Evolutionary conservation across 2,888 invertebrate genomes (phyloP).

Genomic region (Chymomyza procnemis): DNA sequence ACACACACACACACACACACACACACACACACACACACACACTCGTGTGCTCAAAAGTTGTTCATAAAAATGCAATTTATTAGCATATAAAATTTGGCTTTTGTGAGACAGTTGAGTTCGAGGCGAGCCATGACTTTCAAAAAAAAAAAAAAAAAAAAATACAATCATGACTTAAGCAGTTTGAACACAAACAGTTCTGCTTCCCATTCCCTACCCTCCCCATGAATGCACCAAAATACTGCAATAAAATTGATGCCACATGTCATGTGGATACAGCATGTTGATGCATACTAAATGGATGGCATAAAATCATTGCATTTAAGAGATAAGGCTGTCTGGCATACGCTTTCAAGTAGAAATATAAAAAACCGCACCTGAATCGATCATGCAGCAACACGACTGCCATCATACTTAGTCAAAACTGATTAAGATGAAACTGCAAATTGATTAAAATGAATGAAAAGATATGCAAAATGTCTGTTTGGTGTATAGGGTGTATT

Average conservation of each 20-base stretch:
- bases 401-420: background rate
- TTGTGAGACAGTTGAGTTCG: background rate
- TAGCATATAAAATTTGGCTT: conserved; percentile 62
- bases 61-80: conserved; percentile 73
- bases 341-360: background rate
- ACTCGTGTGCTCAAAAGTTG: conserved; percentile 29
- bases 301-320: background rate
- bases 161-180: background rate
- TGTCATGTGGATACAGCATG: background rate
- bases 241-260: background rate
- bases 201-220: background rate
- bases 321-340: too few relatives aligned
- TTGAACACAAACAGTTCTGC: background rate
- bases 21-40: conserved; percentile 2
- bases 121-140: conserved; percentile 34
- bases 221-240: background rate
- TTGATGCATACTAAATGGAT: background rate
- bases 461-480: background rate
- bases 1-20: too few relatives aligned
- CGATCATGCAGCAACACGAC: background rate
- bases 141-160: too few relatives aligned
- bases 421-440: conserved; percentile 33
- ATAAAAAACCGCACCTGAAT: background rate
- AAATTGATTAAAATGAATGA: conserved; percentile 25
- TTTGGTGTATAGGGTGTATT: background rate